Base-by-base conservation (phyloP, 1,140 invertebrate genomes). In the Plectrocnemia conspersa region DNA sequence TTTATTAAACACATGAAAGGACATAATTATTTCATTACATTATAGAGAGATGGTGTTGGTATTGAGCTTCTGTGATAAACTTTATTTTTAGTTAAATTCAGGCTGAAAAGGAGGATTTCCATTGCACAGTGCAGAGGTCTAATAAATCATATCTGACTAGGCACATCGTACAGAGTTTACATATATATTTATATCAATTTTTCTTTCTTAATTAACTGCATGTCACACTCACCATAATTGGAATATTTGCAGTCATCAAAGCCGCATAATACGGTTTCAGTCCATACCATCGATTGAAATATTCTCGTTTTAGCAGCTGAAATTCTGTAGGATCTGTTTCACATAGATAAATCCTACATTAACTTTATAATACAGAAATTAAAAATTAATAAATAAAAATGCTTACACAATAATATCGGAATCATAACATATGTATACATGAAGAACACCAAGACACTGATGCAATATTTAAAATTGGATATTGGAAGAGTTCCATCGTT, bases 221-320 rank as follows among this genome's bases (percentile, higher is more conserved):
- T 11, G 22, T 9, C 7, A 13, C 21, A 44, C 77, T 75, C 69
- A 79, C 77, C 64, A 76, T 73, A 15, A 58, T 58, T 4, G 77
- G 77, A 16, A 78, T 25, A 36, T 67, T 66, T 2, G 84, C 79
- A 41, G 85, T 68, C 2, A 83, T 83, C 45, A 84, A 78, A 2
- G 85, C 85, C 10, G 82, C 66, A 61, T 85, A 88, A 65, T 86
- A 88, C 0, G 85, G 79, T 64, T 85, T 85, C 2, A 87, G 70
- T 55, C 84, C 83, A 69, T 89, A 89, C 85, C 85, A 89, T 35
- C 83, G 81, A 66, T 89, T 89, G 58, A 86, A 79, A 66, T 86
- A 84, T 67, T 89, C 86, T 58, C 84, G 68, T 9, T 82, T 76
- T 62, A 88, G 77, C 36, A 86, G 73, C 25, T 79, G 74, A 64